A percentile compares a stretch with the other conserved stretches of the same genome.
phyloP scores from a whole-genome alignment of 1,140 invertebrate genomes.

The Octopus sinensis region DNA sequence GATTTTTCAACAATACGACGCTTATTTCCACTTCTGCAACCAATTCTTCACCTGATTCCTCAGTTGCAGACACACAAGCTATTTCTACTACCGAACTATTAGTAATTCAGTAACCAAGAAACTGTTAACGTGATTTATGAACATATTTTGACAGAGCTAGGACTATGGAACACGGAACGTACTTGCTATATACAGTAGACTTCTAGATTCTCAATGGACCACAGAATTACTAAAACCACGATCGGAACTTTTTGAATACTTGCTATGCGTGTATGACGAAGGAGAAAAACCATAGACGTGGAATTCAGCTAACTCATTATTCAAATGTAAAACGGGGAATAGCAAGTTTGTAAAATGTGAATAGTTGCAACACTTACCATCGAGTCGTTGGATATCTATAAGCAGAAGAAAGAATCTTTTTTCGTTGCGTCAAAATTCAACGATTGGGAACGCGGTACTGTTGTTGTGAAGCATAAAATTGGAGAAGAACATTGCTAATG shows the following conservation, averaged over 20 bases:
- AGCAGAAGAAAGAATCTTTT: neutral
- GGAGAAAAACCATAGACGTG: neutral
- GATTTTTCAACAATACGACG: neutral
- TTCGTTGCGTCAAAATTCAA: conserved; percentile 7
- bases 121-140: neutral
- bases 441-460: neutral
- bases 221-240: neutral
- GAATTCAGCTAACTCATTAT: conserved; percentile 6
- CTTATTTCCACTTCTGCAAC: neutral
- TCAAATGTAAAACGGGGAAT: conserved; percentile 13
- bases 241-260: conserved; percentile 14
- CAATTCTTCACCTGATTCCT: neutral
- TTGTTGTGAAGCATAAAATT: neutral
- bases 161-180: conserved; percentile 15
- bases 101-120: conserved; percentile 5
- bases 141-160: conserved; percentile 6
- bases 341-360: conserved; percentile 5
- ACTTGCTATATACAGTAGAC: conserved; percentile 1
- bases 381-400: neutral
- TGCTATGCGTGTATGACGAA: conserved; percentile 2
- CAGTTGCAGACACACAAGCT: neutral
- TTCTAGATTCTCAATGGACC: conserved; percentile 12
- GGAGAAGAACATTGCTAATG: conserved; percentile 4
- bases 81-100: neutral
- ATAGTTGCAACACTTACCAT: neutral